These are phyloP conservation scores for Dissostichus mawsoni DNA, from an alignment of 2,113 vertebrate genomes.

Conservation along the genomic window DNA sequence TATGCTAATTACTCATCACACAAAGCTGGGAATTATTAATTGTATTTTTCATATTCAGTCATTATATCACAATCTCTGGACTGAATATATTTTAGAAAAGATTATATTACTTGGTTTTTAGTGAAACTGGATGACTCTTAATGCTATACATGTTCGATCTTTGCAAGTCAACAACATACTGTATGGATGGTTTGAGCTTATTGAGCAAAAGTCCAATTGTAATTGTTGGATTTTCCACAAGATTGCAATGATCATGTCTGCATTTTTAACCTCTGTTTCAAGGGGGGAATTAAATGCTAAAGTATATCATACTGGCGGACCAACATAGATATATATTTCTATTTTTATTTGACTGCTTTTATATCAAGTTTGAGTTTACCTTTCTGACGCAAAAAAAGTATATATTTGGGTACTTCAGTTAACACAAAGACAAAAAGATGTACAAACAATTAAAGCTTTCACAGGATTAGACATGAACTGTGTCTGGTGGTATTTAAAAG, in stretches of 20 bases:
- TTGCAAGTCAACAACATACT: too few relatives aligned
- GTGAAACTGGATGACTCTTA: neutral
- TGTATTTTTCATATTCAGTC: neutral
- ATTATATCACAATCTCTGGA: neutral
- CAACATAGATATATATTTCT: neutral
- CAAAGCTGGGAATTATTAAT: neutral
- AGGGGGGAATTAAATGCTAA: neutral
- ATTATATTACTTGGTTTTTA: neutral
- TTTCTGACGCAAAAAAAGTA: neutral
- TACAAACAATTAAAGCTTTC: neutral
- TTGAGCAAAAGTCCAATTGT: neutral
- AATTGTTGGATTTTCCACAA: neutral
- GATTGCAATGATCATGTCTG: neutral
- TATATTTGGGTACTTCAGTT: neutral
- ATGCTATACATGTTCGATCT: neutral
- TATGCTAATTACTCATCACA: neutral
- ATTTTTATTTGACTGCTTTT: neutral
- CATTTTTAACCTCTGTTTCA: neutral
- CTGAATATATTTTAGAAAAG: neutral
- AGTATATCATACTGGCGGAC: neutral
- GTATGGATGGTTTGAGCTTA: neutral
- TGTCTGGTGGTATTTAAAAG: neutral
- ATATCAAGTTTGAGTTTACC: neutral
- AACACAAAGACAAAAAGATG: neutral
- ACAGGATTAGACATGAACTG: slow-evolving; percentile 11